Evolutionary conservation across 2,797 vertebrate genomes (phyloP).

Genomic region (Pantherophis alleghaniensis): DNA sequence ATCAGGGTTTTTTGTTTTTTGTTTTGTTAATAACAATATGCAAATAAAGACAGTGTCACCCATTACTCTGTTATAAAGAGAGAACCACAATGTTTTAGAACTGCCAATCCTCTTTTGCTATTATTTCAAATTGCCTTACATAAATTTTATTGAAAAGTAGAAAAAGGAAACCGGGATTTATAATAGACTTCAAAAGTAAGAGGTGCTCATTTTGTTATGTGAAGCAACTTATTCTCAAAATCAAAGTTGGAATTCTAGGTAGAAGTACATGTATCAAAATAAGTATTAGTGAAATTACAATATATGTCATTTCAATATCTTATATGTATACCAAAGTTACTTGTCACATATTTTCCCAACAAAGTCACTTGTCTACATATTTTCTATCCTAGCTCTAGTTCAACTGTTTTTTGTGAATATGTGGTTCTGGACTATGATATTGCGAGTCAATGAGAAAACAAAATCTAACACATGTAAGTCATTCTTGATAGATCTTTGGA

Average conservation of each 20-base stretch:
- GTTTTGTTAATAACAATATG: constrained; percentile 8
- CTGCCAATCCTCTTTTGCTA: not conserved
- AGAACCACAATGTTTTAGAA: not conserved
- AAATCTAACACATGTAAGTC: not conserved
- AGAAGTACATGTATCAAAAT: not conserved
- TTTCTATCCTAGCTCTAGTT: not conserved
- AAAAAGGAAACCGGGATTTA: not conserved
- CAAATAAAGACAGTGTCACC: not conserved
- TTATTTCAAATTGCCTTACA: not conserved
- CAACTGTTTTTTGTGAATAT: not conserved
- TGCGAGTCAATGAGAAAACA: not conserved
- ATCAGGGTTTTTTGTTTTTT: not conserved
- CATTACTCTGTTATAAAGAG: not conserved
- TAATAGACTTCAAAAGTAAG: not conserved
- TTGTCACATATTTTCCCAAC: not conserved
- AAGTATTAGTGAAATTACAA: not conserved
- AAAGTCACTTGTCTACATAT: not conserved
- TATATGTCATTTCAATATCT: not conserved
- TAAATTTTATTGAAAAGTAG: not conserved
- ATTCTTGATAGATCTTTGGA: not conserved
- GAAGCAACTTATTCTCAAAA: not conserved
- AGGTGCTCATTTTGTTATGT: not conserved
- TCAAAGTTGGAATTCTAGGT: not conserved
- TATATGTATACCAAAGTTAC: not conserved
- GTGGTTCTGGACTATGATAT: not conserved